A percentile compares a stretch with the other conserved stretches of the same genome.
phyloP scores from a whole-genome alignment of 1,140 invertebrate species.

The Zaprionus lachaisei region DNA sequence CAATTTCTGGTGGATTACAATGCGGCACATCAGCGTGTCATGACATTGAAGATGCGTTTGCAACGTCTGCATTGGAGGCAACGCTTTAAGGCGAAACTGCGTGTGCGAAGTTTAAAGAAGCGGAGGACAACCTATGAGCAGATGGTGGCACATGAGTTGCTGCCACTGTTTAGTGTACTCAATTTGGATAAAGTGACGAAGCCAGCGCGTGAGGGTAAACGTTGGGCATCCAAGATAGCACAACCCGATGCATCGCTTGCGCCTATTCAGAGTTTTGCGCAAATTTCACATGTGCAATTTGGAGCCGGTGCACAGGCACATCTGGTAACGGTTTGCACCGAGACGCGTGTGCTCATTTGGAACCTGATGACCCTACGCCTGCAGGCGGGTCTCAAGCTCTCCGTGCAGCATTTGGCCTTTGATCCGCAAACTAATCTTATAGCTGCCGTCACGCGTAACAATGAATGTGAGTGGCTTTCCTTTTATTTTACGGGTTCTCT shows the following conservation, averaged over 20 bases:
- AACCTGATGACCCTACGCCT: constrained; percentile 89
- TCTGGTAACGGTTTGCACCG: constrained; percentile 86
- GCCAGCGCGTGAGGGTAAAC: constrained; percentile 32
- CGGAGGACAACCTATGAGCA: constrained; percentile 50
- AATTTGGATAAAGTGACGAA: constrained; percentile 58
- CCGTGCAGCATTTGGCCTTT: constrained; percentile 86
- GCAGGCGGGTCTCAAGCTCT: constrained; percentile 74
- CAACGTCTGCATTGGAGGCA: constrained; percentile 46
- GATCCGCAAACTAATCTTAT: constrained; percentile 88
- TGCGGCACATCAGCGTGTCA: background rate
- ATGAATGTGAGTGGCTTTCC: constrained; percentile 85
- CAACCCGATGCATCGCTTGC: background rate
- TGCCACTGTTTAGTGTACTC: constrained; percentile 64
- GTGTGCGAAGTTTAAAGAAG: constrained; percentile 45
- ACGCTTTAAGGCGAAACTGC: constrained; percentile 77
- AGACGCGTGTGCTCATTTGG: constrained; percentile 88
- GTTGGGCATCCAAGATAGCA: constrained; percentile 1
- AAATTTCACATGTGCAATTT: constrained; percentile 86
- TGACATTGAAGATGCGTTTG: constrained; percentile 44
- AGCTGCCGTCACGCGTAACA: constrained; percentile 88
- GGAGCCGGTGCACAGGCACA: constrained; percentile 88
- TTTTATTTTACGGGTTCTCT: background rate
- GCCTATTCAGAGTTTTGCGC: constrained; percentile 65
- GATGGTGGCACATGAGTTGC: constrained; percentile 52
- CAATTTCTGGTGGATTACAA: constrained; percentile 19